phyloP scores from a whole-genome alignment of 2,113 vertebrate genomes.

The Mugil cephalus region DNA sequence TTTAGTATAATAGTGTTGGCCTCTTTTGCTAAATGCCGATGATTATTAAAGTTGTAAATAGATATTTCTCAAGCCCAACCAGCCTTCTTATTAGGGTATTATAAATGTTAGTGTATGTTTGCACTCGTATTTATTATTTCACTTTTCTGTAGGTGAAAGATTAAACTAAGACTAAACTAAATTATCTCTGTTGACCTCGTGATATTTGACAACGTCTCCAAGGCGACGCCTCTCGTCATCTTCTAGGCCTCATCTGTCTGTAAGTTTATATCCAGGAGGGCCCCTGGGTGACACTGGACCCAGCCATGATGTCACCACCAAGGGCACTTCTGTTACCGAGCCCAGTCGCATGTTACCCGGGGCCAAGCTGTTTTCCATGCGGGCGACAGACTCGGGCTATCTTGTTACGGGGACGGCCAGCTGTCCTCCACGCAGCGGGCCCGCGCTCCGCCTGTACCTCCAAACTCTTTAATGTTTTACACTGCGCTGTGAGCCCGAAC shows the following conservation, averaged over 20 bases:
- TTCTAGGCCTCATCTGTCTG: slow-evolving; percentile 64
- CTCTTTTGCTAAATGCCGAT: no score
- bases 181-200: not conserved
- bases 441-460: slow-evolving; percentile 17
- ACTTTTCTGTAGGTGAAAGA: not conserved
- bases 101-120: not conserved
- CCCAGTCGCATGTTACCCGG: slow-evolving; percentile 54
- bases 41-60: no score
- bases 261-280: slow-evolving; percentile 68
- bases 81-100: no score
- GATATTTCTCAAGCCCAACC: no score
- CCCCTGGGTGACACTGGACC: slow-evolving; percentile 67
- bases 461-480: slow-evolving; percentile 48
- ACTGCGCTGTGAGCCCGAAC: slow-evolving; percentile 9
- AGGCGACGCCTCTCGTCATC: slow-evolving; percentile 40
- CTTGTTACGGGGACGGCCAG: slow-evolving; percentile 65
- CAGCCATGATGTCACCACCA: slow-evolving; percentile 61
- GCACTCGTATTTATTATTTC: not conserved
- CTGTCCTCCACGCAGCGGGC: slow-evolving; percentile 47
- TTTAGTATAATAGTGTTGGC: no score
- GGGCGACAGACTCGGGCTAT: slow-evolving; percentile 52
- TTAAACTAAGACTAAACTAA: not conserved
- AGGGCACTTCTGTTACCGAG: slow-evolving; percentile 51
- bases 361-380: slow-evolving; percentile 67
- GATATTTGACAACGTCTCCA: slow-evolving; percentile 58